Conservation (phyloP, 2,797 vertebrate genomes). For the Podarcis siculus region DNA sequence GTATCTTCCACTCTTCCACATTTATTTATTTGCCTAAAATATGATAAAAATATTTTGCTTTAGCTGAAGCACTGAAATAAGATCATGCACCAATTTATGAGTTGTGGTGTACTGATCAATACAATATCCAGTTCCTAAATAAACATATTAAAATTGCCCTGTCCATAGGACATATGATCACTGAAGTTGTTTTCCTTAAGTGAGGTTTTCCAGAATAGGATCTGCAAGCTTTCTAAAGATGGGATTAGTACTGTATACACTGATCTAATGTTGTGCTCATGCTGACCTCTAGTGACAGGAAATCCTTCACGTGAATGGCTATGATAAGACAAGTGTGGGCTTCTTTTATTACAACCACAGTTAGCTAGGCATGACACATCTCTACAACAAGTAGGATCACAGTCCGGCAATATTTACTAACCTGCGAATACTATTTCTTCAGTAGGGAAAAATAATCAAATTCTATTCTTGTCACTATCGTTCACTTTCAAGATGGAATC, state of each 20-base stretch:
- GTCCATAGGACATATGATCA: slow-evolving; percentile 20
- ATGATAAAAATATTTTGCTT: slow-evolving; percentile 9
- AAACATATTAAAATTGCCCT: slow-evolving; percentile 27
- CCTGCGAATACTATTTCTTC: not conserved
- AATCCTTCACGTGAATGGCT: not conserved
- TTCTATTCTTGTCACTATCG: not conserved
- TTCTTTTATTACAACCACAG: not conserved
- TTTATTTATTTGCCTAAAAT: not conserved
- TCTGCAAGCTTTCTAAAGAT: not conserved
- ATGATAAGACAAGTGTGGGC: not conserved
- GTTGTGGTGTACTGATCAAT: slow-evolving; percentile 36
- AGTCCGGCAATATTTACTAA: not conserved
- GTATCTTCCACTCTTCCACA: not conserved
- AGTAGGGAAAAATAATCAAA: not conserved
- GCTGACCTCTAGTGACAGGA: not conserved
- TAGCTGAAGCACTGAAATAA: slow-evolving; percentile 50
- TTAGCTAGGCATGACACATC: not conserved
- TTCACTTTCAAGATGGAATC: not conserved
- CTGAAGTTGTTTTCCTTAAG: slow-evolving; percentile 32
- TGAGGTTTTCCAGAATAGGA: not conserved
- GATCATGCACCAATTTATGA: slow-evolving; percentile 30
- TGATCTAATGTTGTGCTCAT: slow-evolving; percentile 24
- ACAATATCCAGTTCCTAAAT: slow-evolving; percentile 10
- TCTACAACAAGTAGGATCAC: not conserved
- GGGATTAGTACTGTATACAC: not conserved